Evolutionary conservation across 2,888 invertebrate genomes (phyloP), one percentile per base, ranked within the genome.

Genomic region (Netelia inedita): DNA sequence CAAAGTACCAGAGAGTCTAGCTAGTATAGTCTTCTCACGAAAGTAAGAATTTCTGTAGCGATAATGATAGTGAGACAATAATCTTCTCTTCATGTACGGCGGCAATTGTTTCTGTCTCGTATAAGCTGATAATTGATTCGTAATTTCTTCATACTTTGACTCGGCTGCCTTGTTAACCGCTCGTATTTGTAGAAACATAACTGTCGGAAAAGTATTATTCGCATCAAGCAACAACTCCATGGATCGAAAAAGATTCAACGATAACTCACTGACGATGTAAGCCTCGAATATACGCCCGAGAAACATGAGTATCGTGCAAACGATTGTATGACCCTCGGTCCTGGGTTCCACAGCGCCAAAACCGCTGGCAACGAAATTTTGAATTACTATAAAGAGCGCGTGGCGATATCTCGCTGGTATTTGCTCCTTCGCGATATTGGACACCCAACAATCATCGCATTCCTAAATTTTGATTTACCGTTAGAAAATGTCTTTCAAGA

Each of bases 31-130:
- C 50, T 91, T 90, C 83, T 94, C 94, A 46, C 91, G 92, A 85
- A 94, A 94, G 82, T 93, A 94, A 79, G 91, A 93, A 41, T 92
- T 92, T 71, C 92, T 90, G 83, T 93, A 94, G 10, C 94, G 93
- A 88, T 93, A 92, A 68, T 92, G 86, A 82, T 94, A 94, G 86
- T 93, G 94, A 59, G 91, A 87, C 10, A 92, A 79, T 1, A 94
- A 89, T 53, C 94, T 92, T 35, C 89, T 87, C 61, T 92, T 92
- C 88, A 94, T 92, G 23, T 92, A 89, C 2, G 85, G 41, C 0
- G 94, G 93, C 55, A 94, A 87, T 71, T 94, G 94, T 72, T 94
- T 94, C 46, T 93, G 93, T 5, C 88, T 88, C 75, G 93, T 91
- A 82, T 94, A 94, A 43, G 94, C 93, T 1, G 88, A 84, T 14